Conservation (phyloP, 2,113 vertebrate genomes). For the Bungarus multicinctus region DNA sequence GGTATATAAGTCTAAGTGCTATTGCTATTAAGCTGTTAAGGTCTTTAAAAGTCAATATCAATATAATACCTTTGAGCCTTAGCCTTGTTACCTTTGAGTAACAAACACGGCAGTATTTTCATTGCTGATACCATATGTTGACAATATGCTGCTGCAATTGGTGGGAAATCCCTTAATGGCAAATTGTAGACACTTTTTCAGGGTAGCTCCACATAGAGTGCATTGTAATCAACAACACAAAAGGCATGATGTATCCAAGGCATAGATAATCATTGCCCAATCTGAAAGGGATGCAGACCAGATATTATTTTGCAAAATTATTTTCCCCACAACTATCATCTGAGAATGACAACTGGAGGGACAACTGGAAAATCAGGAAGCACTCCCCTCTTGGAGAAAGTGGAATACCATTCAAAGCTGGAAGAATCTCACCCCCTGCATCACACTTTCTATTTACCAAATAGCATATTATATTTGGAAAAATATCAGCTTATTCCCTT, state of each 20-base stretch:
- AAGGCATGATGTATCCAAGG: neutral
- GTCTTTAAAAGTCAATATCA: neutral
- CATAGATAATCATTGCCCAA: neutral
- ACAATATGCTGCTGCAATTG: neutral
- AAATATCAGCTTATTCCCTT: neutral
- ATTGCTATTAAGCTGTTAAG: neutral
- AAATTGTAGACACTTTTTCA: neutral
- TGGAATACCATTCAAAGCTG: neutral
- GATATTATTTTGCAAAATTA: neutral
- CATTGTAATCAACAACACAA: neutral
- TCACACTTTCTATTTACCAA: neutral
- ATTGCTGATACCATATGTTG: neutral
- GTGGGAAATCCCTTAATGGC: neutral
- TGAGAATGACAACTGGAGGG: neutral
- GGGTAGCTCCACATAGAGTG: neutral
- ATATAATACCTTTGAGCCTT: neutral
- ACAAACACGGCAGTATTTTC: neutral
- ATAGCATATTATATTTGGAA: neutral
- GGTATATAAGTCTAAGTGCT: too few relatives aligned
- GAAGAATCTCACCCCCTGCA: neutral
- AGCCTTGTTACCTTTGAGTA: too few relatives aligned
- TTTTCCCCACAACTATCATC: neutral
- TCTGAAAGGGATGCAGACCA: neutral
- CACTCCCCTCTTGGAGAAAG: neutral
- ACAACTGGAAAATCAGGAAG: neutral